Evolutionary conservation across 2,797 vertebrate species (phyloP).

Genomic region (Corythornis leucogaster): DNA sequence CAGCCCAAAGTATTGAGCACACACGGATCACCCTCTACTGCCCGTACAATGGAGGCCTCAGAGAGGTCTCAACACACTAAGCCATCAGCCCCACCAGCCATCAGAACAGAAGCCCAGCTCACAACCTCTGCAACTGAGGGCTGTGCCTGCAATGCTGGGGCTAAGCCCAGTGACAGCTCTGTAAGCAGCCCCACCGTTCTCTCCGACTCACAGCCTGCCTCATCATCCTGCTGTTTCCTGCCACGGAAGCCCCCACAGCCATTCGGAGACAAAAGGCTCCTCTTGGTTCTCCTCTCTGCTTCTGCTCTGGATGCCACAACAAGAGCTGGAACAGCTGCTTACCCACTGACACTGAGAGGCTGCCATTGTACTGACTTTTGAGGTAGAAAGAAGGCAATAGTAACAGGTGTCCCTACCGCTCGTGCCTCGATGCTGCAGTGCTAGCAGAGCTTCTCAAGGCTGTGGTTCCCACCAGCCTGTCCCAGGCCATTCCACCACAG

Average conservation of each 20-base stretch:
- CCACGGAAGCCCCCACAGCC: background rate
- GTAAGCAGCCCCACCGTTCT: background rate
- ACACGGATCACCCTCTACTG: background rate
- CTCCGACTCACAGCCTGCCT: background rate
- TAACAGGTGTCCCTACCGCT: background rate
- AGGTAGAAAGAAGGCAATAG: slow-evolving; percentile 77
- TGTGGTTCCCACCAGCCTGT: background rate
- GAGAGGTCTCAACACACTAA: background rate
- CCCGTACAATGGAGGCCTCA: background rate
- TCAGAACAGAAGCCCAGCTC: background rate
- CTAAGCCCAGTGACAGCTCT: background rate
- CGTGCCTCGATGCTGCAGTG: background rate
- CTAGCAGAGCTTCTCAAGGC: background rate
- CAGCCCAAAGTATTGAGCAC: rapidly evolving
- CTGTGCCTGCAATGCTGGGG: rapidly evolving
- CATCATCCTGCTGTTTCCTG: background rate
- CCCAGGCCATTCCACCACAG: background rate
- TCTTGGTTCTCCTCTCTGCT: background rate
- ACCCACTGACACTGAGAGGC: background rate
- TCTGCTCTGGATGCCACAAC: background rate
- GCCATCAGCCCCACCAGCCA: rapidly evolving
- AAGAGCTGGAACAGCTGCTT: background rate
- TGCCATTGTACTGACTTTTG: slow-evolving; percentile 47
- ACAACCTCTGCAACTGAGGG: background rate
- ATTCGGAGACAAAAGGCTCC: background rate